These are phyloP conservation scores for Cabera pusaria DNA, from an alignment of 2,888 invertebrate species.

Conservation along the genomic window DNA sequence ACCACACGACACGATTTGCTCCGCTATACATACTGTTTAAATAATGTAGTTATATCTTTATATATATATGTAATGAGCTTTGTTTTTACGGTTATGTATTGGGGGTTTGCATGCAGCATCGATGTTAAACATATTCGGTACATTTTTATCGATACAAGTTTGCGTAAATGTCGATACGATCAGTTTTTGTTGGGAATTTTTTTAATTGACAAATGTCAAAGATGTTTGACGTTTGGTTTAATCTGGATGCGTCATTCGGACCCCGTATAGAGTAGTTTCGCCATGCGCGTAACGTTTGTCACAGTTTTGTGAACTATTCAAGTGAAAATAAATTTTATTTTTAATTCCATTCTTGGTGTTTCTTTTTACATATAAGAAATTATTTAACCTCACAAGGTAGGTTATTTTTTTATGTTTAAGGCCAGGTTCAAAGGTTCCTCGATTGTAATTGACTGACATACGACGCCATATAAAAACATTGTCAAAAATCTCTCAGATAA, in stretches of 20 bases:
- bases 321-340: conserved; percentile 82
- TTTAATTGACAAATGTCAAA: too few relatives aligned
- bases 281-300: conserved; percentile 46
- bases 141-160: too few relatives aligned
- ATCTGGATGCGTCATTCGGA: conserved; percentile 1
- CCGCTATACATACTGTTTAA: conserved; percentile 55
- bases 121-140: conserved; percentile 27
- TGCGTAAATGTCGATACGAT: too few relatives aligned
- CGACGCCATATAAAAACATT: too few relatives aligned
- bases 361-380: too few relatives aligned
- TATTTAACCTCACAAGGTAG: too few relatives aligned
- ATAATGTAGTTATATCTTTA: conserved; percentile 70
- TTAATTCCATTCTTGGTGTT: conserved; percentile 76
- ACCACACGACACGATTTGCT: conserved; percentile 38
- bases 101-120: conserved; percentile 7
- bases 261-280: conserved; percentile 55
- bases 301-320: conserved; percentile 75
- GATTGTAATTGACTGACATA: too few relatives aligned
- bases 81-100: conserved; percentile 54
- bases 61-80: conserved; percentile 76
- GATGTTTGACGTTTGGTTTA: conserved; percentile 4
- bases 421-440: too few relatives aligned
- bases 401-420: too few relatives aligned
- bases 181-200: neutral
- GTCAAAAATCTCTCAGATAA: too few relatives aligned